These are phyloP conservation scores for Orchesella cincta DNA, from an alignment of 1,140 invertebrate species.

Conservation along the genomic window DNA sequence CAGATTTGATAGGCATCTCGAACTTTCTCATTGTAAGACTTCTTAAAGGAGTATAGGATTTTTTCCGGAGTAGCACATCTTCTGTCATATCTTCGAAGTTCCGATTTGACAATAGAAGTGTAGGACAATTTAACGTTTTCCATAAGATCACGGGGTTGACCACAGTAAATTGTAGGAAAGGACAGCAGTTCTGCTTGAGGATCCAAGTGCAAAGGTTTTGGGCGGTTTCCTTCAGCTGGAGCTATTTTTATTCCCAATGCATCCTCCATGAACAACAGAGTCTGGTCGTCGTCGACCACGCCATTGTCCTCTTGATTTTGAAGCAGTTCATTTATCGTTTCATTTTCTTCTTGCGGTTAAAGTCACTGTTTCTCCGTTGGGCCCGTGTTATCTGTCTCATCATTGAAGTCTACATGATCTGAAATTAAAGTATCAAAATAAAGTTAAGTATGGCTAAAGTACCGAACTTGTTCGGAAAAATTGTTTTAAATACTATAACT, in stretches of 20 bases:
- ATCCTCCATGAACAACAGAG: no score
- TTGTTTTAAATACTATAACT: neutral
- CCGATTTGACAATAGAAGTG: neutral
- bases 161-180: neutral
- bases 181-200: slow-evolving; percentile 34
- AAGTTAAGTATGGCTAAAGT: no score
- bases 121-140: neutral
- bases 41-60: neutral
- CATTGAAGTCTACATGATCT: neutral
- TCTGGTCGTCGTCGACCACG: neutral
- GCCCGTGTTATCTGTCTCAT: neutral
- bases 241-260: slow-evolving; percentile 6
- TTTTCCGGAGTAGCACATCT: neutral
- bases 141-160: slow-evolving; percentile 2
- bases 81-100: neutral
- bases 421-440: no score
- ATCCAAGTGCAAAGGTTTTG: slow-evolving; percentile 43
- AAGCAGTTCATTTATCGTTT: no score
- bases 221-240: neutral
- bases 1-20: neutral
- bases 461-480: no score
- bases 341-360: neutral
- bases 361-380: no score
- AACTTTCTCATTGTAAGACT: neutral
- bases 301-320: no score